Evolutionary conservation across 2,797 vertebrate genomes (phyloP), one percentile per base, ranked within the genome.

Genomic region (Serranus cabrilla): DNA sequence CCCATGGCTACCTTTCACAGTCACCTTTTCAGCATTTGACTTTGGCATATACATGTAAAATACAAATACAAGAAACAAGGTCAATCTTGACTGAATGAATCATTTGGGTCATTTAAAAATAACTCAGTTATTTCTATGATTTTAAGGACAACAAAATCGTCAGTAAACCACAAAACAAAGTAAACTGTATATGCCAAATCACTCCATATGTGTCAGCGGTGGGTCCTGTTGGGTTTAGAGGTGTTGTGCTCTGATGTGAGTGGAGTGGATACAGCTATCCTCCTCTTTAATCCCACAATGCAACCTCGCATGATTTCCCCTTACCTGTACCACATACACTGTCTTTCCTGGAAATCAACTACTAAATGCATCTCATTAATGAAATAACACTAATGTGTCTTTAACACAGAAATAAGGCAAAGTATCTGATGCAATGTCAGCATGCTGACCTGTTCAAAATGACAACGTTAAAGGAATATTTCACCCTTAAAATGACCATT

Each of bases 221-320:
- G 89, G 91, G 84, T 89, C 80, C 78, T 83, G 58, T 80, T 84
- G 85, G 81, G 86, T 91, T 91, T 76, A 71, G 87, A 86, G 70
- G 80, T 85, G 77, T 86, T 83, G 79, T 82, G 84, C 82, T 91
- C 90, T 91, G 91, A 91, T 90, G 82, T 93, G 87, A 90, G 93
- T 94, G 92, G 90, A 95, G 94, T 94, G 91, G 96, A 97, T 97
- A 96, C 96, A 97, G 96, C 95, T 94, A 89, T 92, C 76, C 83
- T 92, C 75, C 83, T 86, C 87, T 87, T 89, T 81, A 79, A 81
- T 89, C 75, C 88, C 89, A 90, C 83, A 85, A 80, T 90, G 82
- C 90, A 91, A 82, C 88, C 85, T 50, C 92, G 94, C 94, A 95
- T 94, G 94, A 70, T 60, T 75, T 85, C 85, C 79, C 85, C 61